These are phyloP conservation scores for Allolobophora icterica DNA, from an alignment of 2,888 invertebrate genomes.

Conservation along the genomic window DNA sequence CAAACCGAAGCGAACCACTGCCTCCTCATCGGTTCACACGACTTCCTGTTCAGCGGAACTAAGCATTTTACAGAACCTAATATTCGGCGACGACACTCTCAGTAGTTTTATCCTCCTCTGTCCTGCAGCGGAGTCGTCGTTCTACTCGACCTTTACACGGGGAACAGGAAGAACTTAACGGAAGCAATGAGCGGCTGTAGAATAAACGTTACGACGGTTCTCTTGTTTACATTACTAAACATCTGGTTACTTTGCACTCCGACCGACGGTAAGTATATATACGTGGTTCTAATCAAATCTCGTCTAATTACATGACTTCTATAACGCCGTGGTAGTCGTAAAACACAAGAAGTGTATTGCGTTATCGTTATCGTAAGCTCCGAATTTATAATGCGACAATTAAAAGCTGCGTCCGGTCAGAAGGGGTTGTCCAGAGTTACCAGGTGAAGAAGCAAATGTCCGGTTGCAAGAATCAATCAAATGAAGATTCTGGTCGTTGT, in stretches of 20 bases:
- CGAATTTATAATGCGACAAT: too few relatives aligned
- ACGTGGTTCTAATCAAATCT: not conserved
- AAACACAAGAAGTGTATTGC: not conserved
- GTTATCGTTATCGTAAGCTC: too few relatives aligned
- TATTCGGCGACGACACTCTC: not conserved
- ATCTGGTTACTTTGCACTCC: conserved; percentile 10
- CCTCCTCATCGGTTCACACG: not conserved
- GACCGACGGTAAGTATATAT: not conserved
- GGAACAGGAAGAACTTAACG: not conserved
- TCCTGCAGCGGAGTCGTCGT: not conserved
- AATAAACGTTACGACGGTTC: not conserved
- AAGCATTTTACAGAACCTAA: not conserved
- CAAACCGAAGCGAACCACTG: not conserved
- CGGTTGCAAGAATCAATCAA: too few relatives aligned
- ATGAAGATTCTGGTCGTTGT: too few relatives aligned
- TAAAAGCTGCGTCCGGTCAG: too few relatives aligned
- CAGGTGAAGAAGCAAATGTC: too few relatives aligned
- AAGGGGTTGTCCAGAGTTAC: too few relatives aligned
- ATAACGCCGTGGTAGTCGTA: not conserved
- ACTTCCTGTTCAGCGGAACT: not conserved
- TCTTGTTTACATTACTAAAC: conserved; percentile 17
- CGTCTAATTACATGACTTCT: not conserved
- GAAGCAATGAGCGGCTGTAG: not conserved
- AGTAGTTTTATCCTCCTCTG: not conserved
- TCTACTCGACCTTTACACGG: not conserved